phyloP scores from a whole-genome alignment of 2,113 vertebrate species.

The Forbesichthys papilliferus region DNA sequence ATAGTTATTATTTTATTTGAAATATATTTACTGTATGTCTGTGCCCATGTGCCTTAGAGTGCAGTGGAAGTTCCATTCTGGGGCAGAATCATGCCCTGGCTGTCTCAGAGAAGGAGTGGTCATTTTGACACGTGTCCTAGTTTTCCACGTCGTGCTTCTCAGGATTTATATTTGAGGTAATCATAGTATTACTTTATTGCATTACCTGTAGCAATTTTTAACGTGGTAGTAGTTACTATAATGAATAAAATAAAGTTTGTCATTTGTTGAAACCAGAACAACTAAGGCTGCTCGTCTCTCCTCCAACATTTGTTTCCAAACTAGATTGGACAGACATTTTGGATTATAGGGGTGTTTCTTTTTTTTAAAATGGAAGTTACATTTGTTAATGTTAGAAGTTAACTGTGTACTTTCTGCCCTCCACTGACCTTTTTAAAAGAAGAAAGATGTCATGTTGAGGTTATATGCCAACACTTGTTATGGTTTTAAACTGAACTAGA shows the following conservation, averaged over 20 bases:
- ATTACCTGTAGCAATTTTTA: background rate
- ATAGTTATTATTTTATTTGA: conserved; percentile 24
- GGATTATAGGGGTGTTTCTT: too few species aligned
- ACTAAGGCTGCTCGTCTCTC: too few species aligned
- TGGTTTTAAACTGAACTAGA: background rate
- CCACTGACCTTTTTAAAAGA: background rate
- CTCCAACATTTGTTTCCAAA: too few species aligned
- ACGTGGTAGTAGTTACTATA: background rate
- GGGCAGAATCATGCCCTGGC: conserved; percentile 1
- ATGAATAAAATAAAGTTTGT: background rate
- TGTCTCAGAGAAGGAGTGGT: conserved; percentile 2
- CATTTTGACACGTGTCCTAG: background rate
- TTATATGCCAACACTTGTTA: background rate
- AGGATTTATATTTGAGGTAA: conserved; percentile 55
- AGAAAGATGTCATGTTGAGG: background rate
- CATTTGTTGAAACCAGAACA: too few species aligned
- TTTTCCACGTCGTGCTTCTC: conserved; percentile 38
- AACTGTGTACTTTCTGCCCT: background rate
- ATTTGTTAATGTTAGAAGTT: background rate
- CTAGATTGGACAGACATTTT: too few species aligned
- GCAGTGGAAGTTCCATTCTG: conserved; percentile 6
- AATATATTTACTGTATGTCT: conserved; percentile 9
- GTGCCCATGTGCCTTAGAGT: conserved; percentile 24
- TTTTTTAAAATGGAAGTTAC: too few species aligned
- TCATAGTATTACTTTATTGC: conserved; percentile 26